Percentiles rank a stretch among this genome's conserved stretches.
These are phyloP conservation scores for Philereme vetulata DNA, from an alignment of 2,888 invertebrate species.

Conservation along the genomic window DNA sequence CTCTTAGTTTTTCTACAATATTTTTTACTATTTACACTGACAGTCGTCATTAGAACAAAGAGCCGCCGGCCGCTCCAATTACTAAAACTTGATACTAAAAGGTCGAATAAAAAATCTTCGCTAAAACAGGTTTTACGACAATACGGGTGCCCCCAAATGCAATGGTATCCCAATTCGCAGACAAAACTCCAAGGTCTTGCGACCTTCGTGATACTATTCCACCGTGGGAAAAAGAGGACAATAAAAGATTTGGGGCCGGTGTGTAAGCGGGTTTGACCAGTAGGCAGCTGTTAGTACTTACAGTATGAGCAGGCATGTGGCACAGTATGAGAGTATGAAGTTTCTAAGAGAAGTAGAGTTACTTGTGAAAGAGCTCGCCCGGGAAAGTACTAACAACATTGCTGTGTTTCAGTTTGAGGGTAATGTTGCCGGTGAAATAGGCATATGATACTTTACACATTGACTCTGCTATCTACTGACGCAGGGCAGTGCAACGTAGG, in stretches of 20 bases:
- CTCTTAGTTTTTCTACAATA: slow-evolving; percentile 22
- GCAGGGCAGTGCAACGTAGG: too few relatives aligned
- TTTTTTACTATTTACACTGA: slow-evolving; percentile 29
- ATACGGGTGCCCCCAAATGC: slow-evolving; percentile 25
- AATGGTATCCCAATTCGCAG: slow-evolving; percentile 25
- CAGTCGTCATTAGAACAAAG: slow-evolving; percentile 32
- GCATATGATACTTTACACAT: too few relatives aligned
- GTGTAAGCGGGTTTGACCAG: slow-evolving; percentile 21
- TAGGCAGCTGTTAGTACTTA: not conserved
- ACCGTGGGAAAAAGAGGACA: slow-evolving; percentile 38
- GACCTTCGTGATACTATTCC: slow-evolving; percentile 32
- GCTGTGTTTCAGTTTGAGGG: too few relatives aligned
- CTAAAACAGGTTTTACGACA: slow-evolving; percentile 31
- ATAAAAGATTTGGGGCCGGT: slow-evolving; percentile 26
- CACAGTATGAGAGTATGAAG: too few relatives aligned
- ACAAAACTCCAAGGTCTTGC: slow-evolving; percentile 36
- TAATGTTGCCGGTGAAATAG: too few relatives aligned
- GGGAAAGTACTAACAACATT: too few relatives aligned
- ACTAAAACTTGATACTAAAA: slow-evolving; percentile 21
- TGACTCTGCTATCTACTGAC: too few relatives aligned
- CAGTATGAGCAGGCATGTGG: too few relatives aligned
- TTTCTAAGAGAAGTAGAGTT: too few relatives aligned
- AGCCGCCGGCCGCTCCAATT: slow-evolving; percentile 30
- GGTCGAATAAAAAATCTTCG: slow-evolving; percentile 16
- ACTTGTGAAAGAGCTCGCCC: too few relatives aligned